Evolutionary conservation across 2,888 invertebrate species (phyloP).

Genomic region (Strigamia maritima): DNA sequence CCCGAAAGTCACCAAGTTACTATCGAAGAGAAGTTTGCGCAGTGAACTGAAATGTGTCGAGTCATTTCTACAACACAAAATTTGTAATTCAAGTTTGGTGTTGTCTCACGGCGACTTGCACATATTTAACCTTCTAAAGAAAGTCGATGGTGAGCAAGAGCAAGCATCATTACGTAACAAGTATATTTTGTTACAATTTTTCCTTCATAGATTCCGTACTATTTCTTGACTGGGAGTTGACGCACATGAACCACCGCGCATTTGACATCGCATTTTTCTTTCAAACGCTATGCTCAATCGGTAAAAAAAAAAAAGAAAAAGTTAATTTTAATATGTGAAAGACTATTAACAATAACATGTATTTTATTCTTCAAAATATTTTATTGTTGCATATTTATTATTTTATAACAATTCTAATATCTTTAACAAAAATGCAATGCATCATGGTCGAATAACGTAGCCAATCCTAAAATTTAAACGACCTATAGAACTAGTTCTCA

Average conservation of each 20-base stretch:
- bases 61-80: background rate
- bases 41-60: background rate
- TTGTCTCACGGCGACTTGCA: slow-evolving; percentile 9
- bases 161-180: background rate
- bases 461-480: no score
- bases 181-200: background rate
- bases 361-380: no score
- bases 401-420: no score
- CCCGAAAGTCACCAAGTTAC: background rate
- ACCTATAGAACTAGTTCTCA: no score
- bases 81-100: background rate
- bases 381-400: no score
- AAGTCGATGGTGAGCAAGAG: background rate
- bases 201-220: background rate
- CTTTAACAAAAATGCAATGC: no score
- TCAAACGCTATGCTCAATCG: background rate
- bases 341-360: no score
- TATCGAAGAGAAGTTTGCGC: background rate
- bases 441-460: no score
- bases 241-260: background rate
- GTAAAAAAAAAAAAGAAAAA: background rate
- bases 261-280: slow-evolving; percentile 20
- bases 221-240: slow-evolving; percentile 19
- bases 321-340: no score
- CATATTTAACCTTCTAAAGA: background rate